A percentile compares a stretch with the other conserved stretches of the same genome.
These are phyloP conservation scores for Hofmannophila pseudospretella DNA, from an alignment of 2,888 invertebrate species.

Conservation along the genomic window DNA sequence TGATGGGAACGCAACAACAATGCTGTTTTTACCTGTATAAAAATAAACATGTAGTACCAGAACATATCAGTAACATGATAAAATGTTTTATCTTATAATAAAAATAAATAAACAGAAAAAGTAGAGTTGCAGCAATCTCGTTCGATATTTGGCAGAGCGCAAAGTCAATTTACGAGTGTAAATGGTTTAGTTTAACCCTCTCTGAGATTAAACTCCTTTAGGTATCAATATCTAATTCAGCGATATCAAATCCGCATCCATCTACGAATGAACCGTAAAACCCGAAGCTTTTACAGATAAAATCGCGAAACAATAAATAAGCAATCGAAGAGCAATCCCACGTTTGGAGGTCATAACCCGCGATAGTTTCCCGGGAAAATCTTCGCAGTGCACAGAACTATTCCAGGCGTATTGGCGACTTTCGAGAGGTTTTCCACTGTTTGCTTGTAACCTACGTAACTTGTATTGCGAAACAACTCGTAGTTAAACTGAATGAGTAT, in stretches of 20 bases:
- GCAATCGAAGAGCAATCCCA: constrained; percentile 41
- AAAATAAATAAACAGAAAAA: too few relatives aligned
- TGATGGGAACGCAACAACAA: not conserved
- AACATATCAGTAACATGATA: too few relatives aligned
- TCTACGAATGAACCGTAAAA: constrained; percentile 1
- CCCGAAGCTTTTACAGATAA: not conserved
- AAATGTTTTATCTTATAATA: too few relatives aligned
- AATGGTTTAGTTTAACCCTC: too few relatives aligned
- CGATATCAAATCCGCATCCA: too few relatives aligned
- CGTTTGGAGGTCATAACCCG: constrained; percentile 37
- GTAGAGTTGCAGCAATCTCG: too few relatives aligned
- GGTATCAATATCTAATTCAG: too few relatives aligned
- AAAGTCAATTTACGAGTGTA: too few relatives aligned
- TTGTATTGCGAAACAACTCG: constrained; percentile 40
- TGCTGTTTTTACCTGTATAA: not conserved
- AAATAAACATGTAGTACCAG: not conserved
- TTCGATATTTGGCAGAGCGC: too few relatives aligned
- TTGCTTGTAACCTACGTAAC: constrained; percentile 22
- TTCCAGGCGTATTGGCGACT: constrained; percentile 20
- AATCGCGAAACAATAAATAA: constrained; percentile 27
- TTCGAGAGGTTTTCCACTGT: constrained; percentile 20
- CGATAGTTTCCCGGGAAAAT: constrained; percentile 37
- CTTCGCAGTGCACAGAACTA: constrained; percentile 27
- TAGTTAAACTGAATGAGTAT: constrained; percentile 37
- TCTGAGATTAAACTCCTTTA: too few relatives aligned